A percentile compares a stretch with the other conserved stretches of the same genome.
These are phyloP conservation scores for Rhabdomys pumilio DNA, from an alignment of 2,797 vertebrate species.

Conservation along the genomic window DNA sequence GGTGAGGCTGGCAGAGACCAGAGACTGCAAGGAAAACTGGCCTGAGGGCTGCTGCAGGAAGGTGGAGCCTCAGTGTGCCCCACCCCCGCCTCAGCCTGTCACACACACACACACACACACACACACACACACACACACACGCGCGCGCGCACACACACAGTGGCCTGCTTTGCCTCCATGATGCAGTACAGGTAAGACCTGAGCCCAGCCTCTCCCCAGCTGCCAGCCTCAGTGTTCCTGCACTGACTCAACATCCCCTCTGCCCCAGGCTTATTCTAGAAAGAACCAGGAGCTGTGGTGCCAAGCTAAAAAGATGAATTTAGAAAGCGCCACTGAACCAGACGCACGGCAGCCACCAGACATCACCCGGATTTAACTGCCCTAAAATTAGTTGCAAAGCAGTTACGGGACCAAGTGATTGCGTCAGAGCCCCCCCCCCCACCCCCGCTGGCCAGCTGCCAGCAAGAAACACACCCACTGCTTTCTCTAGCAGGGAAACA, in stretches of 20 bases:
- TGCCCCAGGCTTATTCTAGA: not conserved
- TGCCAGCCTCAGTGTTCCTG: not conserved
- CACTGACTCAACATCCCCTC: conserved; percentile 31
- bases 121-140: not conserved
- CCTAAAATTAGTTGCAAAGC: conserved; percentile 85
- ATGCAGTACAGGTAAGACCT: not conserved
- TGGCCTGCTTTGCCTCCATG: not conserved
- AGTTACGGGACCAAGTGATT: conserved; percentile 57
- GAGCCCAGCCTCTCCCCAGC: not conserved
- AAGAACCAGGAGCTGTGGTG: conserved; percentile 59
- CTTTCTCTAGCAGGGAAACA: conserved; percentile 80
- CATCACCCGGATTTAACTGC: conserved; percentile 79
- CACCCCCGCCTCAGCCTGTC: not conserved
- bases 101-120: no score
- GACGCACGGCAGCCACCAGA: conserved; percentile 56
- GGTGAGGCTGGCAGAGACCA: not conserved
- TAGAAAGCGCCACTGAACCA: conserved; percentile 64
- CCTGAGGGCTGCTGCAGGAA: not conserved
- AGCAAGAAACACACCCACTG: conserved; percentile 73
- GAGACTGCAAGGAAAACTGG: not conserved
- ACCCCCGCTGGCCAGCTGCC: conserved; percentile 61
- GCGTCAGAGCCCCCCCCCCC: conserved; percentile 68
- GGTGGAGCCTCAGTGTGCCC: not conserved
- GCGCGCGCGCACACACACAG: not conserved
- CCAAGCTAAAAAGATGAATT: conserved; percentile 76